Evolutionary conservation across 2,888 invertebrate genomes (phyloP), one percentile per base, ranked within the genome.

Genomic region (Cremastinae sp.): DNA sequence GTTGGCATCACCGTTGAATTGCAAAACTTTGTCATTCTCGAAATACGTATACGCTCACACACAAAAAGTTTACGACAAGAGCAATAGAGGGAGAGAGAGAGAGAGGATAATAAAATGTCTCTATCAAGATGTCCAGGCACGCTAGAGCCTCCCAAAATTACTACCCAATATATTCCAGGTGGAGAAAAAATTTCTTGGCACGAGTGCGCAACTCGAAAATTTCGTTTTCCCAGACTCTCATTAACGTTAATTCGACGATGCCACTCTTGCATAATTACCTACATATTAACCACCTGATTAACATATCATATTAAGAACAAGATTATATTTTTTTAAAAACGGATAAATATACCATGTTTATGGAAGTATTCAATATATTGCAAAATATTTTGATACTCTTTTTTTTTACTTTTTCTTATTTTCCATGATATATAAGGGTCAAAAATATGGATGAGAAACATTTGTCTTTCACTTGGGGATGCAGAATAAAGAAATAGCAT

Each of bases 11-110:
- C 34, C 12, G 49, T 38, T 14, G 53, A 45, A 70, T 45, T 59
- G 43, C 70, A 8, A 47, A 70, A 75, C 70, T 75, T 65, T 65
- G 75, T 54, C 54, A 36, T 65, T 70, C 51, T 47, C 47, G 41
- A 65, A 61, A 43, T 70, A n/a, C n/a, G n/a, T n/a, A n/a, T n/a
- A n/a, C n/a, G n/a, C 38, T 12, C 53, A 28, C n/a, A 53, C n/a
- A 7, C 20, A 12, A 9, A 12, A 20, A 41, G 10, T n/a, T n/a
- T n/a, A n/a, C n/a, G n/a, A 8, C 5, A 12, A 58, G 22, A 58
- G 34, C 2, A 4, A 34, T 20, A 34, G 9, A 10, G 56, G 14
- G 9, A 45, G 7, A 10, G 41, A n/a, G n/a, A 2, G 20, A 16
- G 18, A 9, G 14, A n/a, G 45, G 47, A 58, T 20, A 43, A 8